phyloP scores from a whole-genome alignment of 1,140 invertebrate genomes.

The Colletes gigas region DNA sequence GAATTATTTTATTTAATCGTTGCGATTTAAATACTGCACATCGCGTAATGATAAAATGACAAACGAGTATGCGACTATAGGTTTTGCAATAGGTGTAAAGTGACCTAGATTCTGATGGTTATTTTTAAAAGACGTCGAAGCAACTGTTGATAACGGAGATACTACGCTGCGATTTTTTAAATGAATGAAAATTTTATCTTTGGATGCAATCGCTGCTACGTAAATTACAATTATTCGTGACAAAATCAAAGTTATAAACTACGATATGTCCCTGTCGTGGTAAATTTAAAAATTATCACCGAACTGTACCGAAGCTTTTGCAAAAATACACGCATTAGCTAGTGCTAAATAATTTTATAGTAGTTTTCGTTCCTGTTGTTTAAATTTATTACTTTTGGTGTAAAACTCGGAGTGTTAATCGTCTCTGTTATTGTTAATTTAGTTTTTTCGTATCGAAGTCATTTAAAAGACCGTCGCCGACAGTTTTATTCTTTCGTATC shows the following conservation, averaged over 20 bases:
- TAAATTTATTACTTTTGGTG: neutral
- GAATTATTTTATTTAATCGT: neutral
- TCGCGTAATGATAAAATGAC: neutral
- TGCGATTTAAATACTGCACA: neutral
- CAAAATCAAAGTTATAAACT: neutral
- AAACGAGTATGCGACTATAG: neutral
- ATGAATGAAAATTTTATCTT: constrained; percentile 20
- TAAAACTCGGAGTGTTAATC: neutral
- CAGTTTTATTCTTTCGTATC: neutral
- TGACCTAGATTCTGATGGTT: constrained; percentile 32
- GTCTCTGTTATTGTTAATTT: neutral
- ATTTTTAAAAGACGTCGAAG: constrained; percentile 28
- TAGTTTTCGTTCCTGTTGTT: neutral
- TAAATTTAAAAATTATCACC: neutral
- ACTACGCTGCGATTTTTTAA: neutral
- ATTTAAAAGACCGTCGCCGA: too few relatives aligned
- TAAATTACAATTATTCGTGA: neutral
- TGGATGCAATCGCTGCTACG: too few relatives aligned
- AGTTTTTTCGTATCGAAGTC: too few relatives aligned
- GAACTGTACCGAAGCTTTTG: too few relatives aligned
- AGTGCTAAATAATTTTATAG: neutral
- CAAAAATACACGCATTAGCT: too few relatives aligned
- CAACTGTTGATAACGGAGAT: constrained; percentile 15
- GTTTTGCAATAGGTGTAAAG: neutral
- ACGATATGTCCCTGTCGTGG: too few relatives aligned